These are phyloP conservation scores for Marisa cornuarietis DNA, from an alignment of 1,140 invertebrate genomes.

Conservation along the genomic window DNA sequence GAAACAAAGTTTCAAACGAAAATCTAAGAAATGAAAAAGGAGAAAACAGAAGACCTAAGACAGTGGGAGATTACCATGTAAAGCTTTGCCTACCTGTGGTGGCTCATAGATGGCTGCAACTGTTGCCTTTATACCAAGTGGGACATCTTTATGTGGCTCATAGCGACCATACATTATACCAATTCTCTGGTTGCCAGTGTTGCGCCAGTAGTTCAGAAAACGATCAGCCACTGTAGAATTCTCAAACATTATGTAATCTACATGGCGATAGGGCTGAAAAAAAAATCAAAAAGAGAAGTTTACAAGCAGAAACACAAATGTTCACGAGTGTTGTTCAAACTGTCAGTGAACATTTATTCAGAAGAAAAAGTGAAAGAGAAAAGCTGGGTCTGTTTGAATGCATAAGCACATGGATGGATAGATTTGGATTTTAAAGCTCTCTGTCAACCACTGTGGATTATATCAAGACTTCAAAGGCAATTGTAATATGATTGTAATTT, in stretches of 20 bases:
- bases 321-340: background rate
- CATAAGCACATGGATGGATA: no score
- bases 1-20: no score
- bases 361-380: constrained; percentile 12
- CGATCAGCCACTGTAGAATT: constrained; percentile 93
- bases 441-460: no score
- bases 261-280: constrained; percentile 87
- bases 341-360: background rate
- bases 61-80: background rate
- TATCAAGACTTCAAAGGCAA: no score
- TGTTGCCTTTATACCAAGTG: constrained; percentile 91
- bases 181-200: constrained; percentile 91
- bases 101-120: constrained; percentile 98
- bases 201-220: constrained; percentile 97
- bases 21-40: no score
- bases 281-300: constrained; percentile 6
- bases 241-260: constrained; percentile 98
- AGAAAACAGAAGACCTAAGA: no score
- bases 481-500: no score
- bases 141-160: constrained; percentile 91
- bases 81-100: constrained; percentile 77
- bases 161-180: constrained; percentile 94
- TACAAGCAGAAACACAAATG: no score
- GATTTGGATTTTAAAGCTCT: no score
- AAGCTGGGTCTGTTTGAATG: no score